Evolutionary conservation across 2,888 invertebrate genomes (phyloP), one percentile per base, ranked within the genome.

Genomic region (Fragum fragum): DNA sequence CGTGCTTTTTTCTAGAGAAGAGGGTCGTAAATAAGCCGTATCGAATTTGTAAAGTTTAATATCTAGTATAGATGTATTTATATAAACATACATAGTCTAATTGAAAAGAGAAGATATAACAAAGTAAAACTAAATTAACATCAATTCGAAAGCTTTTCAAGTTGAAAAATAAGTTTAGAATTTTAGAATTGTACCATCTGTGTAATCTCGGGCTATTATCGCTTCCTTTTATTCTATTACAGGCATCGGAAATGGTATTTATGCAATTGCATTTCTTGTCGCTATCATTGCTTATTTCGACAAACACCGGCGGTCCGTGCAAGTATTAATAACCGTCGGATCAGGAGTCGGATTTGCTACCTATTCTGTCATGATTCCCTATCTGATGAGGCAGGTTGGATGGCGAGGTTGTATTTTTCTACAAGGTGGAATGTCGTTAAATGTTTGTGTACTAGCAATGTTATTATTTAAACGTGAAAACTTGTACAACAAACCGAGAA

Each of bases 371-470:
- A 14, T 79, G 28, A 53, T 83, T 52, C 79, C 83, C 9, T 29
- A 36, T 47, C 55, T 83, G 16, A 79, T 52, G 14, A 47, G 52
- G 18, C 14, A 23, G 6, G 76, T 63, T 26, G 47, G 75, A 16
- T 83, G 79, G 79, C 68, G 71, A 23, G 83, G 83, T 0, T 53
- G 66, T 14, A 66, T 83, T 7, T 73, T 83, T 28, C 63, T 83
- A 6, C 29, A 79, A 39, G 83, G 83, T 7, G 83, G 83, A 47
- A 73, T 83, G 7, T 70, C 79, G 14, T 76, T 79, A 26, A 83
- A 83, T 55, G 26, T 79, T 2, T 79, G 79, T 52, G 61, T 47
- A 7, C 61, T 69, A 5, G 83, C 70, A 66, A 76, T 73, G 28
- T 26, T 72, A 21, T 42, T 83, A 9, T 83, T 73, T 70, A 79